phyloP scores from a whole-genome alignment of 2,113 vertebrate species.

The Synodontis membranacea region DNA sequence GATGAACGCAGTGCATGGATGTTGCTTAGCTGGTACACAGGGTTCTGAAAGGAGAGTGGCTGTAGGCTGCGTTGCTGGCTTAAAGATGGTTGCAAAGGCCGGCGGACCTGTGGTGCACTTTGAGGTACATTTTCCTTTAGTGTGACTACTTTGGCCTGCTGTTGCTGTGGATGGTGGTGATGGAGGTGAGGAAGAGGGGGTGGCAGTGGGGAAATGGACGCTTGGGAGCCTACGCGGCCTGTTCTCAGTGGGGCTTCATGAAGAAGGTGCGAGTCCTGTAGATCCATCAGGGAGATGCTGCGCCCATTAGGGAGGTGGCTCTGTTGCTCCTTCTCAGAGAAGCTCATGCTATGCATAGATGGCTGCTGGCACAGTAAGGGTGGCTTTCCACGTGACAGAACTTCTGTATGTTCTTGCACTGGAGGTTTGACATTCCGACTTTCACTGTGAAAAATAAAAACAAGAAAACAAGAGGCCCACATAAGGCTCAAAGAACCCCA shows the following conservation, averaged over 20 bases:
- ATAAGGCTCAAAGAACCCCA: not conserved
- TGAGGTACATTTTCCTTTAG: constrained; percentile 81
- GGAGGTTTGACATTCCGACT: constrained; percentile 79
- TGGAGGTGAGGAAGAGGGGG: constrained; percentile 52
- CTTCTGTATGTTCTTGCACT: constrained; percentile 74
- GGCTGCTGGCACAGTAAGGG: constrained; percentile 79
- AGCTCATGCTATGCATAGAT: constrained; percentile 79
- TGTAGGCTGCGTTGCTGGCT: constrained; percentile 86
- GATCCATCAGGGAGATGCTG: constrained; percentile 92
- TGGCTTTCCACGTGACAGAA: constrained; percentile 74
- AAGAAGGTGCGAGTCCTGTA: constrained; percentile 79
- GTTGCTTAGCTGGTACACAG: constrained; percentile 91
- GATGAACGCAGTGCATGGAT: constrained; percentile 55
- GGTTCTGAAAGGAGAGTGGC: constrained; percentile 94
- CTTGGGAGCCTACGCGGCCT: constrained; percentile 80
- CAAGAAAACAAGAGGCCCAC: constrained; percentile 16
- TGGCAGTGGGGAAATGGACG: constrained; percentile 71
- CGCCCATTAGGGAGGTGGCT: constrained; percentile 79
- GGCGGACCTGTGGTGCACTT: constrained; percentile 87
- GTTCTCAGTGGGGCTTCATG: constrained; percentile 79
- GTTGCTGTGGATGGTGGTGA: constrained; percentile 51
- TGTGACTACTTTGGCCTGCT: constrained; percentile 70
- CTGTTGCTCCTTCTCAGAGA: constrained; percentile 82
- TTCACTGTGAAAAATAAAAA: constrained; percentile 69
- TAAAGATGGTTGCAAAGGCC: constrained; percentile 81